These are phyloP conservation scores for Spheniscus mendiculus DNA, from an alignment of 2,113 vertebrate genomes.

Conservation along the genomic window DNA sequence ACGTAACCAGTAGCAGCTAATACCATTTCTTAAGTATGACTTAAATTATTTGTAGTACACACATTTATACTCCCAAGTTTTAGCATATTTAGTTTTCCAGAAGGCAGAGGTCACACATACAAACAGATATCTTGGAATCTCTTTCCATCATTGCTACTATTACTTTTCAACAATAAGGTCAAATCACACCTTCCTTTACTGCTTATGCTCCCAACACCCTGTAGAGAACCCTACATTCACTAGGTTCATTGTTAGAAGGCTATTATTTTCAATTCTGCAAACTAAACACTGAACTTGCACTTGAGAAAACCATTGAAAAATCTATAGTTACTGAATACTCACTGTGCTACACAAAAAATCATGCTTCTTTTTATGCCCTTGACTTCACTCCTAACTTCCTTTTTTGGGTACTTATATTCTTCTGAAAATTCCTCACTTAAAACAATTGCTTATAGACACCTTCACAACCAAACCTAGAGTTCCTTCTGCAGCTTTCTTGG, in stretches of 20 bases:
- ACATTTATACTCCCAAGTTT: not conserved
- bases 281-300: not conserved
- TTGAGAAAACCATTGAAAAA: not conserved
- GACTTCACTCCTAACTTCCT: accelerated
- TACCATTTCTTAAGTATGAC: accelerated
- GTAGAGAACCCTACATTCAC: accelerated
- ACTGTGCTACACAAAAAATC: not conserved
- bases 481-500: not conserved
- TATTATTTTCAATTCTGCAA: not conserved
- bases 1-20: not conserved
- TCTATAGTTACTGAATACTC: not conserved
- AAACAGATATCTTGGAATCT: not conserved
- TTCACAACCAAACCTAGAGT: accelerated
- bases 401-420: not conserved
- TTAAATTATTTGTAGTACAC: not conserved
- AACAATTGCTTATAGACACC: accelerated
- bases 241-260: not conserved
- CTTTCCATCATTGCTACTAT: not conserved
- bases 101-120: not conserved
- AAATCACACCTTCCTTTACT: not conserved
- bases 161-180: not conserved
- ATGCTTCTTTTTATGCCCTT: accelerated
- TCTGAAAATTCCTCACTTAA: not conserved
- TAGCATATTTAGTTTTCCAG: not conserved
- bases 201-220: not conserved